Evolutionary conservation across 1,140 invertebrate genomes (phyloP).

Genomic region (Neodiprion pinetum): DNA sequence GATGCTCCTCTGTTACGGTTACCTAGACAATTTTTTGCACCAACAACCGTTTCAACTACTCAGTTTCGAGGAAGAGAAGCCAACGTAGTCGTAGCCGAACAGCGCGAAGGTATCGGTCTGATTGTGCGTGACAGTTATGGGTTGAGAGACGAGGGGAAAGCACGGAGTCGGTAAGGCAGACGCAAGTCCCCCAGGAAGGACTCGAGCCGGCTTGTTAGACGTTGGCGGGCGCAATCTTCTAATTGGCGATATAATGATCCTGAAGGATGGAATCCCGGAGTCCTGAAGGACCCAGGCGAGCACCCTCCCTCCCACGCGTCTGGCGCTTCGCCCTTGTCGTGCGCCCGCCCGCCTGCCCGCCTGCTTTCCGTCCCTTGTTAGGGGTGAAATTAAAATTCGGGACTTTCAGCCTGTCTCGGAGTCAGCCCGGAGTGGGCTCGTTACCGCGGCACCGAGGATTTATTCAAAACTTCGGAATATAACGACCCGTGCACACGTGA

Average conservation of each 20-base stretch:
- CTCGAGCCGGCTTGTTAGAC: constrained; percentile 57
- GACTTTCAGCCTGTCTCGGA: constrained; percentile 27
- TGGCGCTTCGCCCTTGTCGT: constrained; percentile 35
- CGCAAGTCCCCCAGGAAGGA: constrained; percentile 47
- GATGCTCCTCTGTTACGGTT: too few species aligned
- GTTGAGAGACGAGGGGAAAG: background rate
- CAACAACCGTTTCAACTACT: too few species aligned
- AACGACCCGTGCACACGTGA: constrained; percentile 2
- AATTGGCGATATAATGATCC: constrained; percentile 65
- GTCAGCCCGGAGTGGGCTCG: constrained; percentile 8
- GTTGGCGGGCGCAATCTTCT: constrained; percentile 59
- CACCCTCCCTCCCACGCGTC: constrained; percentile 6
- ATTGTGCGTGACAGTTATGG: too few species aligned
- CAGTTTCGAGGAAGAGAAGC: too few species aligned
- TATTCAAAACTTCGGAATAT: background rate
- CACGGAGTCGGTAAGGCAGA: constrained; percentile 13
- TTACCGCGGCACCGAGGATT: constrained; percentile 7
- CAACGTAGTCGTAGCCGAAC: too few species aligned
- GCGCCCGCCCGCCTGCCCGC: constrained; percentile 26
- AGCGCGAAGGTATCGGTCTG: too few species aligned
- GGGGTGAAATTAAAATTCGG: constrained; percentile 60
- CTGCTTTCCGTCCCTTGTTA: constrained; percentile 49
- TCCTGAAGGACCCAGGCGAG: constrained; percentile 50
- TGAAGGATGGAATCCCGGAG: constrained; percentile 60
- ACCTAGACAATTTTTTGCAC: too few species aligned